Conservation (phyloP, 1,140 invertebrate genomes). For the Camponotus floridanus region DNA sequence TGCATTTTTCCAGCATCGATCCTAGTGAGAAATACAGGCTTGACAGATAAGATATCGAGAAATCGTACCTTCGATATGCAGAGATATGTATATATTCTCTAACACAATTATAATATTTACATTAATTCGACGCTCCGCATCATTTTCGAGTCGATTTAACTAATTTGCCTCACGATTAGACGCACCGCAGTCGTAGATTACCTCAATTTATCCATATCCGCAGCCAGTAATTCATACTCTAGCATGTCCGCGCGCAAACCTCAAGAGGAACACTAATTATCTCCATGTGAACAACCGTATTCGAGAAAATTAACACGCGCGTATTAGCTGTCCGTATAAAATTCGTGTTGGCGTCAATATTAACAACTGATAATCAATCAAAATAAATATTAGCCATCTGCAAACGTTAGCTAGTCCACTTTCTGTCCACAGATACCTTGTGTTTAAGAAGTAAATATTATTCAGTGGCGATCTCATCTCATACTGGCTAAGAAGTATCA, state of each 20-base stretch:
- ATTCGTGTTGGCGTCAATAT: slow-evolving; percentile 34
- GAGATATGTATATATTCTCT: not conserved
- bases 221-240: slow-evolving; percentile 33
- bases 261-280: slow-evolving; percentile 58
- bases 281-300: slow-evolving; percentile 61
- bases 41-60: slow-evolving; percentile 5
- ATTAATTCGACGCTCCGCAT: slow-evolving; percentile 24
- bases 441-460: slow-evolving; percentile 44
- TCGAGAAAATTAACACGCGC: slow-evolving; percentile 66
- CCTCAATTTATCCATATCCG: slow-evolving; percentile 58
- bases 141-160: slow-evolving; percentile 49
- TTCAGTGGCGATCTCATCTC: not conserved
- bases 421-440: not conserved
- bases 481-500: not conserved
- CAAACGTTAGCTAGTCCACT: not conserved
- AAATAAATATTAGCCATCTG: slow-evolving; percentile 38
- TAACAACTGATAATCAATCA: slow-evolving; percentile 39
- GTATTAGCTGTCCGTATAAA: slow-evolving; percentile 53
- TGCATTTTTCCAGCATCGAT: slow-evolving; percentile 10
- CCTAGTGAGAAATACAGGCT: not conserved
- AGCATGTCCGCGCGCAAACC: slow-evolving; percentile 56
- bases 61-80: not conserved
- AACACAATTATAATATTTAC: slow-evolving; percentile 40
- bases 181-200: slow-evolving; percentile 24
- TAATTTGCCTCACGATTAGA: slow-evolving; percentile 43